A percentile compares a stretch with the other conserved stretches of the same genome.
Evolutionary conservation across 2,797 vertebrate species (phyloP).

Genomic region (Lagorchestes hirsutus): DNA sequence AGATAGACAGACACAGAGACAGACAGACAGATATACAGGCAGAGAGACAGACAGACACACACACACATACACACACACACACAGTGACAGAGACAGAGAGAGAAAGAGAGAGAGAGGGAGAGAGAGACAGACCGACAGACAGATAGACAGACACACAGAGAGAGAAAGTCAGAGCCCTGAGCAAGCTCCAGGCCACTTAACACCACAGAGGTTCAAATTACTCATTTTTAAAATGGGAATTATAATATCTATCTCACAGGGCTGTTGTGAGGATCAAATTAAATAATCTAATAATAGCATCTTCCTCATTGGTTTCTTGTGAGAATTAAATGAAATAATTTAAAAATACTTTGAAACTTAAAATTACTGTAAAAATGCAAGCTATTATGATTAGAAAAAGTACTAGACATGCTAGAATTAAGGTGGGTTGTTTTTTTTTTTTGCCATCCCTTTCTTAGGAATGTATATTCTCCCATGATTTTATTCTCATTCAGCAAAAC

Average conservation of each 20-base stretch:
- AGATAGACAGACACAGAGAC: too few relatives aligned
- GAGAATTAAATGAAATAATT: too few relatives aligned
- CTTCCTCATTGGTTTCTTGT: too few relatives aligned
- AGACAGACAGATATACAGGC: too few relatives aligned
- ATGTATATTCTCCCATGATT: neutral
- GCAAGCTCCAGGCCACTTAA: neutral
- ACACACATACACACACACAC: too few relatives aligned
- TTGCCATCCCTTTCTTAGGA: neutral
- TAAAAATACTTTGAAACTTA: neutral
- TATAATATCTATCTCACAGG: neutral
- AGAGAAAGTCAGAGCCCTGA: neutral
- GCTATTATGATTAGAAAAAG: neutral
- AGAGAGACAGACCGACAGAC: too few relatives aligned
- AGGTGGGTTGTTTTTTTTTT: neutral
- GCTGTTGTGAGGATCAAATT: neutral
- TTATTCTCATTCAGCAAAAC: neutral
- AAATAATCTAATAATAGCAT: neutral
- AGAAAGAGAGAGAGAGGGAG: too few relatives aligned
- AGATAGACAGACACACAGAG: too few relatives aligned
- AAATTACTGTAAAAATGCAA: neutral
- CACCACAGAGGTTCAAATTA: neutral
- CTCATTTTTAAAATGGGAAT: neutral
- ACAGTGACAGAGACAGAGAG: too few relatives aligned
- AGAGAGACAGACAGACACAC: too few relatives aligned
- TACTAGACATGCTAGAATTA: neutral